Conservation (phyloP, 2,888 invertebrate genomes). For the Charanyca ferruginea region DNA sequence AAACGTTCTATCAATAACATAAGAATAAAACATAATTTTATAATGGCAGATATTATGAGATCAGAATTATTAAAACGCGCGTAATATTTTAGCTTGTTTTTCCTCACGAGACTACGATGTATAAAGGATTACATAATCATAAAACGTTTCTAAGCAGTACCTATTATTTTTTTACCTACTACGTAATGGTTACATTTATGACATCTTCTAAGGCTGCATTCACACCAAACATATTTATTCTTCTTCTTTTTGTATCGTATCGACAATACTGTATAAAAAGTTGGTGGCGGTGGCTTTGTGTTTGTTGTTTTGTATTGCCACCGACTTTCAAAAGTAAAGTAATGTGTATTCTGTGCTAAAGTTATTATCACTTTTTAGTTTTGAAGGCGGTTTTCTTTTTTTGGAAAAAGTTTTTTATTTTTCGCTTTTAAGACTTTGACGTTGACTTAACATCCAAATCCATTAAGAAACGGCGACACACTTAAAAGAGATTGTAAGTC, state of each 20-base stretch:
- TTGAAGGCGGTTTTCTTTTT: no score
- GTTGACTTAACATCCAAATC: no score
- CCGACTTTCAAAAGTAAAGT: no score
- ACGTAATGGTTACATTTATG: neutral
- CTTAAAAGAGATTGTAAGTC: no score
- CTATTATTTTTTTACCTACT: slow-evolving; percentile 1
- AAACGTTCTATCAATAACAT: neutral
- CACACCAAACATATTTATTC: neutral
- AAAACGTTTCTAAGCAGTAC: neutral
- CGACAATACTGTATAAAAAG: no score
- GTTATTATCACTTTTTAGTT: no score
- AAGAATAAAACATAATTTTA: neutral
- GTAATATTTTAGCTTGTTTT: slow-evolving; percentile 16
- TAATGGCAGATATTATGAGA: slow-evolving; percentile 8
- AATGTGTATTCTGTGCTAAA: no score
- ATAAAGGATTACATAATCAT: slow-evolving; percentile 16
- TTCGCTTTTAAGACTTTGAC: no score
- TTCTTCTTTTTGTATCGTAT: neutral
- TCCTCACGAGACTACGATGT: slow-evolving; percentile 12
- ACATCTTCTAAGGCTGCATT: neutral
- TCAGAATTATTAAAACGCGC: slow-evolving; percentile 3
- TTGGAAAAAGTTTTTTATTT: no score
- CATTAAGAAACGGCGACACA: no score
- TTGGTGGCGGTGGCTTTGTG: no score
- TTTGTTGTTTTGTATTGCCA: no score